Base-by-base conservation (phyloP, 2,888 invertebrate species). In the Drosophila pseudotakahashii region DNA sequence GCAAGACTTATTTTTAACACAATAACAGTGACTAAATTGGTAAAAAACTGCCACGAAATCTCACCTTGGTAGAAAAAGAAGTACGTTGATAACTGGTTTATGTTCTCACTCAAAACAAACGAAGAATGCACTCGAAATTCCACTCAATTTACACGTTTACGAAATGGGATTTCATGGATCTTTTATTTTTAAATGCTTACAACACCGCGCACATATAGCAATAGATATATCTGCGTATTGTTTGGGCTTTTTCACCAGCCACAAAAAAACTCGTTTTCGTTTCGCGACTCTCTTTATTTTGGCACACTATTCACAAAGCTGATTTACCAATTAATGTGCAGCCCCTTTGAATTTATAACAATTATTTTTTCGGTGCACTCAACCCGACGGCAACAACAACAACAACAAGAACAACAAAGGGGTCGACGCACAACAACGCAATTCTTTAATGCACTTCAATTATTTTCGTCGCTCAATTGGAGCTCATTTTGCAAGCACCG, bases 181-280 rank as follows among this genome's bases (percentile, higher is more conserved):
- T 64, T 37, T n/a, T 66, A 66, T 66, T 66, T 66, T 53, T 66
- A 66, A 66, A 47, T 47, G 66, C 45, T 66, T 66, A 66, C 64
- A 66, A 10, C 66, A 66, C 26, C 26, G 13, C 6, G 11, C 37
- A 30, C n/a, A 19, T 54, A 32, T 16, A 41, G 10, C 6, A 10
- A 7, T 7, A 14, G 6, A 14, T 44, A 16, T 16, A n/a, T n/a
- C n/a, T n/a, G n/a, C n/a, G n/a, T n/a, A 45, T 61, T 61, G 45
- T 62, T 59, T 59, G 41, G 26, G 26, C 30, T 62, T 62, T 62
- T 30, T 45, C 61, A 62, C 37, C 30, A 11, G 13, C 39, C 23
- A 16, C 11, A 34, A 11, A 9, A 9, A 60, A 62, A 66, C 64
- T 37, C 13, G 64, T 63, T 64, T 64, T 52, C 37, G 32, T 39